Base-by-base conservation (phyloP, 2,797 vertebrate genomes). In the Clarias fuscus region DNA sequence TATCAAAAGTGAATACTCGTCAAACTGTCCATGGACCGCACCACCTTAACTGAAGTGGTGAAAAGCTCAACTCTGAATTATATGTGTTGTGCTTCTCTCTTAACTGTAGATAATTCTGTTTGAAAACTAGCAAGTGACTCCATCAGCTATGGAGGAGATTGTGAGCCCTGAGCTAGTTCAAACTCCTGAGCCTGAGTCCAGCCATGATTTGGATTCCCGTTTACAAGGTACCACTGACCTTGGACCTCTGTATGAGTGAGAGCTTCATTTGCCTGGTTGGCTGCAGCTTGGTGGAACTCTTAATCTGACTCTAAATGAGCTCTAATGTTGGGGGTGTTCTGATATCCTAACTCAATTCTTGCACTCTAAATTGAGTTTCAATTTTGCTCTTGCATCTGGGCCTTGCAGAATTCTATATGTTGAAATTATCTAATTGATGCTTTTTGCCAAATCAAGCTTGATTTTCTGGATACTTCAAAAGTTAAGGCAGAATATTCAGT, bases 181-280 rank as follows among this genome's bases (percentile, higher is more conserved):
- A 92, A 91, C 92, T 89, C 92, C 93, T 92, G 93, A 94, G 89
- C 94, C 94, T 92, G 95, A 96, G 91, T 93, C 94, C 92, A 96
- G 94, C 93, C 95, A 95, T 93, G 94, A 95, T 91, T 94, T 95
- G 95, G 96, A 96, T 93, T 95, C 94, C 90, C 93, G 91, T 91
- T 96, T 95, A 94, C 94, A 96, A 96, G 97, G 97, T 98, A 97
- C 91, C 90, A 92, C 90, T 88, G 87, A 91, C 93, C 91, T 88
- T 68, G 86, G 90, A 91, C 92, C 82, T 77, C 86, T 71, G 86
- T 93, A 82, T 83, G 18, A 88, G 86, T 81, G 62, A 88, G 62
- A 85, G 87, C 73, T 87, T 85, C 24, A 24, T 58, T 85, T 84
- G 64, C 27, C 27, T 84, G 58, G 70, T 71, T 64, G 7, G 14